A percentile compares a stretch with the other conserved stretches of the same genome.
Evolutionary conservation across 2,113 vertebrate genomes (phyloP).

Genomic region (Origma solitaria): DNA sequence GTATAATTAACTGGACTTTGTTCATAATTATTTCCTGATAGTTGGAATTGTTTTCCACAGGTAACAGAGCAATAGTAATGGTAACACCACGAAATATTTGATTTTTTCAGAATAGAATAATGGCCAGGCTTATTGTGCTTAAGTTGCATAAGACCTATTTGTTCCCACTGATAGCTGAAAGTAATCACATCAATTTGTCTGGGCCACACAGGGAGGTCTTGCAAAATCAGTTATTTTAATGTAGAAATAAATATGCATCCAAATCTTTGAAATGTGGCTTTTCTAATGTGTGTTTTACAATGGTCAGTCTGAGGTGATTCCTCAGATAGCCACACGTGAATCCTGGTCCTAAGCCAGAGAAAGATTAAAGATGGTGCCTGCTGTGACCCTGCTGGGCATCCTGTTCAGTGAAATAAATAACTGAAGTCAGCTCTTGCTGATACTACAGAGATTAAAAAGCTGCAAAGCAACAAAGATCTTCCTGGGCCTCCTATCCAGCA

Average conservation of each 20-base stretch:
- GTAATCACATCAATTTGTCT: neutral
- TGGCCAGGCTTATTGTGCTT: neutral
- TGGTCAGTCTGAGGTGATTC: neutral
- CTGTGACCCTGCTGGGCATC: neutral
- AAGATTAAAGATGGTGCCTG: neutral
- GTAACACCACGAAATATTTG: slow-evolving; percentile 49
- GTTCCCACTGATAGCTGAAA: neutral
- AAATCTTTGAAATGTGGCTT: neutral
- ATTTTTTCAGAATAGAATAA: slow-evolving; percentile 39
- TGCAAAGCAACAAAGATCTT: neutral
- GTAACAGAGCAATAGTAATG: slow-evolving; percentile 37
- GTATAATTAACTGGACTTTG: slow-evolving; percentile 76
- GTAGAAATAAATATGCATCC: neutral
- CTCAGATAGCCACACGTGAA: fast-evolving
- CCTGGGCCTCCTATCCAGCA: neutral
- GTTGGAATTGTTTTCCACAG: slow-evolving; percentile 63
- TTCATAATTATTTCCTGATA: slow-evolving; percentile 75
- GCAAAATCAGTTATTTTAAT: neutral
- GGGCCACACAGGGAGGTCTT: neutral
- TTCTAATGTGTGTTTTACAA: neutral
- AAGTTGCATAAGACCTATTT: neutral
- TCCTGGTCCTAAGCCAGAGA: neutral
- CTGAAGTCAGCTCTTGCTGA: neutral
- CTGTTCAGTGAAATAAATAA: neutral
- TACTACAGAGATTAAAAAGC: neutral